A percentile compares a stretch with the other conserved stretches of the same genome.
phyloP scores from a whole-genome alignment of 37 sponge, comb jelly and placozoan genomes.

The Axinella damicornis region DNA sequence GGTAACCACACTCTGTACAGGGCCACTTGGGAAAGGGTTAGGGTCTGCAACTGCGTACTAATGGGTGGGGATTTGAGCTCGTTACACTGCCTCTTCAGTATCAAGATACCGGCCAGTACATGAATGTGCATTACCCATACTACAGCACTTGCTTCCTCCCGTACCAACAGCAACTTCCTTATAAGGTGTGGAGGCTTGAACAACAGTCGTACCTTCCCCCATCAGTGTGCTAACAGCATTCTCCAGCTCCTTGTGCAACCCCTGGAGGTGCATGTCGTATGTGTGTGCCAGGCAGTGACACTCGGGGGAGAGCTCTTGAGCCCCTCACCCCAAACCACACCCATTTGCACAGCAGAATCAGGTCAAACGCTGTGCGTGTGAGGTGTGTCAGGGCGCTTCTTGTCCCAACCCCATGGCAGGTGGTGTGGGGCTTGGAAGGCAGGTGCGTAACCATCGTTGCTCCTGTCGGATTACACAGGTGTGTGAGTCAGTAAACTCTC shows the following conservation, averaged over 20 bases:
- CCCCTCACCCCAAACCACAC: slow-evolving; percentile 41
- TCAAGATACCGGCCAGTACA: too few species aligned
- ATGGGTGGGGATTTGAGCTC: too few species aligned
- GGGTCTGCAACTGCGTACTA: neutral
- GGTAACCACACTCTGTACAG: too few species aligned
- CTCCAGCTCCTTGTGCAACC: slow-evolving; percentile 15
- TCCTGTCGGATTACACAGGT: too few species aligned
- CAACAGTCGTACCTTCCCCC: too few species aligned
- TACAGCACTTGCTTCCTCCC: too few species aligned
- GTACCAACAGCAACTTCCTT: too few species aligned
- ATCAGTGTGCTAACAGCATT: slow-evolving; percentile 6
- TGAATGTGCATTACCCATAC: too few species aligned
- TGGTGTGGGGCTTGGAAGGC: neutral
- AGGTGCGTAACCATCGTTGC: neutral
- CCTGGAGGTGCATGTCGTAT: neutral
- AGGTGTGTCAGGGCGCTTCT: neutral
- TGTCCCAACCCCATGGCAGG: neutral
- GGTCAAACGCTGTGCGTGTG: neutral
- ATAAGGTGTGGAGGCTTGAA: too few species aligned
- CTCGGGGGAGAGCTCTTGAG: slow-evolving; percentile 4
- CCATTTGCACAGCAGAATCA: slow-evolving; percentile 7
- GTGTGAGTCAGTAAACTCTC: neutral
- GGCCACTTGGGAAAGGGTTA: neutral
- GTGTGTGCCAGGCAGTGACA: slow-evolving; percentile 5
- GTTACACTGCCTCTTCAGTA: too few species aligned